Evolutionary conservation across 1,140 invertebrate species (phyloP).

Genomic region (Formica exsecta): DNA sequence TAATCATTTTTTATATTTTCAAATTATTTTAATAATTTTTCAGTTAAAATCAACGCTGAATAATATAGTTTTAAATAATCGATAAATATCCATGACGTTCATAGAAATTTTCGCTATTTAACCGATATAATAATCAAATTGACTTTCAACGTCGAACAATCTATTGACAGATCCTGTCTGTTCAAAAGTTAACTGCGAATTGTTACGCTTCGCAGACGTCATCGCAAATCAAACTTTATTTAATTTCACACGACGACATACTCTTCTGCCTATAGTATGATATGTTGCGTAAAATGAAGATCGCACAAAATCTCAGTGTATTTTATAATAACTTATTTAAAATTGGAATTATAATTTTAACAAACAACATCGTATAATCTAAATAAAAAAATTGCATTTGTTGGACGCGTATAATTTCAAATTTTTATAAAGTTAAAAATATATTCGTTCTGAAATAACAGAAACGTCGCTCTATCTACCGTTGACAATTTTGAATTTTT

Average conservation of each 20-base stretch:
- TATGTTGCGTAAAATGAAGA: not conserved
- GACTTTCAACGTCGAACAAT: not conserved
- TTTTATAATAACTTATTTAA: not conserved
- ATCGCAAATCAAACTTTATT: slow-evolving; percentile 17
- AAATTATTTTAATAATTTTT: slow-evolving; percentile 7
- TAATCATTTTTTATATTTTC: not conserved
- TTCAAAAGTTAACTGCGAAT: slow-evolving; percentile 34
- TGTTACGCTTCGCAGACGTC: slow-evolving; percentile 18
- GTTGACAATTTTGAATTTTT: slow-evolving; percentile 15
- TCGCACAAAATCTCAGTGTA: not conserved
- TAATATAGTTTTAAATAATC: slow-evolving; percentile 26
- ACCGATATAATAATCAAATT: slow-evolving; percentile 1
- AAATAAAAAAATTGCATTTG: not conserved
- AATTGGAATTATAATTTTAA: not conserved
- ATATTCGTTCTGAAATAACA: not conserved
- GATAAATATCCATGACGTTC: not conserved
- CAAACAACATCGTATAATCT: not conserved
- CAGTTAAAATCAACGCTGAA: not conserved
- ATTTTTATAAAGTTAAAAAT: not conserved
- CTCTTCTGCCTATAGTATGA: not conserved
- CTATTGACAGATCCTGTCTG: slow-evolving; percentile 40
- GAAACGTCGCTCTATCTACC: too few species aligned
- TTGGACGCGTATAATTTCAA: not conserved
- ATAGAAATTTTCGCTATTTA: slow-evolving; percentile 35
- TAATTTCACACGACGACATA: not conserved